A percentile compares a stretch with the other conserved stretches of the same genome.
phyloP scores from a whole-genome alignment of 2,888 invertebrate genomes.

The Drosophila peninsularis region DNA sequence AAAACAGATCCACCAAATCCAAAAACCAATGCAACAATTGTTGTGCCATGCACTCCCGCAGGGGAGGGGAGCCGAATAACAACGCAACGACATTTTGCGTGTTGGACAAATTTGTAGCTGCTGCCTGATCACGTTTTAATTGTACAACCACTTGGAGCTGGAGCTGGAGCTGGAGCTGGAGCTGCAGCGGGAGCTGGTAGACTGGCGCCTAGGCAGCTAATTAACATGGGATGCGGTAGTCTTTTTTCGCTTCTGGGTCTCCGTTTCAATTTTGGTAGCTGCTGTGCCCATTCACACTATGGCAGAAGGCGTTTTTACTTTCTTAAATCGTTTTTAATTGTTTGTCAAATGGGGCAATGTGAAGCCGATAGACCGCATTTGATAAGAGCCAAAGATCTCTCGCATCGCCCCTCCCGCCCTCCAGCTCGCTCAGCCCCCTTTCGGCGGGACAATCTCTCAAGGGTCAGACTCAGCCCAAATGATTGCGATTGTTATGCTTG shows the following conservation, averaged over 20 bases:
- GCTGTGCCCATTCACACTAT: conserved; percentile 74
- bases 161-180: conserved; percentile 21
- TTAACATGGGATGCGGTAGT: conserved; percentile 67
- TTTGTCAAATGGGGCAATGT: conserved; percentile 80
- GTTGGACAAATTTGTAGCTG: conserved; percentile 80
- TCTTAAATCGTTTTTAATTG: conserved; percentile 78
- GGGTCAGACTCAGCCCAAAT: conserved; percentile 63
- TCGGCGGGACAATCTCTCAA: conserved; percentile 27
- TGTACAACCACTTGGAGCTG: conserved; percentile 70
- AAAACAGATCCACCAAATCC: conserved; percentile 57
- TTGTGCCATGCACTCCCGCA: conserved; percentile 16
- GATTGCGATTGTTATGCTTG: conserved; percentile 79
- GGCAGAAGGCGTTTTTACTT: conserved; percentile 68
- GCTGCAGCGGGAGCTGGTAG: conserved; percentile 60
- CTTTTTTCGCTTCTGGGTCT: conserved; percentile 8
- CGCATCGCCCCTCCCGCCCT: background rate
- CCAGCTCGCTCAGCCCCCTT: background rate
- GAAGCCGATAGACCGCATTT: conserved; percentile 78
- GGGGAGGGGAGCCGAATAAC: conserved; percentile 1
- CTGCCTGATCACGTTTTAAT: conserved; percentile 83
- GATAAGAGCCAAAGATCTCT: conserved; percentile 53
- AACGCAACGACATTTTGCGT: conserved; percentile 79
- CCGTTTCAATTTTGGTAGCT: conserved; percentile 10
- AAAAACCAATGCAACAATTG: conserved; percentile 70
- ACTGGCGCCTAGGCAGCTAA: conserved; percentile 77